Base-by-base conservation (phyloP, 2,113 vertebrate genomes). In the Nibea coibor region DNA sequence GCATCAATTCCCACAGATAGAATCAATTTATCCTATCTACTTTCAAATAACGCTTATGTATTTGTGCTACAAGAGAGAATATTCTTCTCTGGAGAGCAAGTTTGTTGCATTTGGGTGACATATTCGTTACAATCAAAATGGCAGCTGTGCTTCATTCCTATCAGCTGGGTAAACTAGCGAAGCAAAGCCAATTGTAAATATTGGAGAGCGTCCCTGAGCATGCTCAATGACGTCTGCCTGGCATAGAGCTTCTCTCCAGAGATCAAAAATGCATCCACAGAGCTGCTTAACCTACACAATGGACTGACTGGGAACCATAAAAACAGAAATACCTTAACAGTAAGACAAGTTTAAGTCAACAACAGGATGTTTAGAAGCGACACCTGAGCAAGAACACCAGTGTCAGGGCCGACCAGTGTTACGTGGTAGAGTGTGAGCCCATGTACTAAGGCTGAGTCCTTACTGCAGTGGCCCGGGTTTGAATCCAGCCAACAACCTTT, bases 121-220 rank as follows among this genome's bases (percentile, higher is more conserved):
- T 24, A 74, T 11, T 63, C 10, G 53, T 53, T 17, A 12, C 15
- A 63, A 17, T 51, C 20, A 62, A 56, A 64, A 54, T 20, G n/a
- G 16, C n/a, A 53, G 48, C 11, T 26, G 6, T 20, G 42, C 58
- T 63, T 50, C 26, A 50, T 35, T 39, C 26, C 57, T 62, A 11
- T 59, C 26, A 16, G 70, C 19, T 48, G 26, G 14, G 26, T 19
- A 51, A 73, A 62, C 12, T n/a, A n/a, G 57, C 5, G 4, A 50
- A 61, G 56, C 19, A 72, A 58, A 71, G 22, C 39, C 42, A 72
- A 20, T 19, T 45, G 16, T 58, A 58, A 20, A 71, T 58, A 19
- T 47, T 50, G 26, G 26, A 45, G 16, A 43, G 4, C 31, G 17
- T 72, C 24, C 22, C 19, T 59, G 26, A 73, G 45, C 26, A 61